Percentiles rank a stretch among this genome's conserved stretches.
These are phyloP conservation scores for Anas platyrhynchos DNA, from an alignment of 2,113 vertebrate species.

Conservation along the genomic window DNA sequence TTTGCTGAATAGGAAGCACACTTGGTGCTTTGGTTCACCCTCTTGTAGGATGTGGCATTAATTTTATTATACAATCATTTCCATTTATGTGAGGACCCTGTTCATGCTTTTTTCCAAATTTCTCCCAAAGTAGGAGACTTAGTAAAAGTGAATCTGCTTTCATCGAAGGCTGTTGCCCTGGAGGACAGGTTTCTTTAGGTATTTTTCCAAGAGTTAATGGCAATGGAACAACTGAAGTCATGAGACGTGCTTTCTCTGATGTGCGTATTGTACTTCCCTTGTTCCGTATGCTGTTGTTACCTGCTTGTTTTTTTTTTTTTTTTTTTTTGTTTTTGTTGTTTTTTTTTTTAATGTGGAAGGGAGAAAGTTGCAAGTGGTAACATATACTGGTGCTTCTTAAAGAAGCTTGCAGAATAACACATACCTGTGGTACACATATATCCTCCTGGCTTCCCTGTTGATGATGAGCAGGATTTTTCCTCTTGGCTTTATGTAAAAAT, in stretches of 20 bases:
- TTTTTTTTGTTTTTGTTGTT: no score
- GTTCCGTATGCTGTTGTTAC: background rate
- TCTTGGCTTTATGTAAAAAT: slow-evolving; percentile 33
- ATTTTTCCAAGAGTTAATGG: background rate
- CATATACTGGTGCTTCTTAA: background rate
- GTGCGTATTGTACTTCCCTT: background rate
- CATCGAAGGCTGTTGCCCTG: background rate
- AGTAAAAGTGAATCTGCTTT: background rate
- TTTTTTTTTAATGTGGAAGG: background rate
- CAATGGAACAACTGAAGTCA: background rate
- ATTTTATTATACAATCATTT: background rate
- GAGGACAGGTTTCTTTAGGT: background rate
- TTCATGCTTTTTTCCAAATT: background rate
- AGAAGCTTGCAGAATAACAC: background rate
- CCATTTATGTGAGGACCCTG: background rate
- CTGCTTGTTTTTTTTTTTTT: background rate
- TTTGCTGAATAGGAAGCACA: background rate
- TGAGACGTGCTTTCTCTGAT: background rate
- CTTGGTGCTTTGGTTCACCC: background rate
- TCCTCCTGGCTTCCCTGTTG: background rate
- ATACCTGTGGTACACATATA: slow-evolving; percentile 15
- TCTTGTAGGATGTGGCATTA: background rate
- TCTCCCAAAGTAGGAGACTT: background rate
- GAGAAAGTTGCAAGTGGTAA: background rate
- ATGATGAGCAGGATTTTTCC: slow-evolving; percentile 20